Evolutionary conservation across 2,888 invertebrate species (phyloP).

Genomic region (Acutogordius australiensis): DNA sequence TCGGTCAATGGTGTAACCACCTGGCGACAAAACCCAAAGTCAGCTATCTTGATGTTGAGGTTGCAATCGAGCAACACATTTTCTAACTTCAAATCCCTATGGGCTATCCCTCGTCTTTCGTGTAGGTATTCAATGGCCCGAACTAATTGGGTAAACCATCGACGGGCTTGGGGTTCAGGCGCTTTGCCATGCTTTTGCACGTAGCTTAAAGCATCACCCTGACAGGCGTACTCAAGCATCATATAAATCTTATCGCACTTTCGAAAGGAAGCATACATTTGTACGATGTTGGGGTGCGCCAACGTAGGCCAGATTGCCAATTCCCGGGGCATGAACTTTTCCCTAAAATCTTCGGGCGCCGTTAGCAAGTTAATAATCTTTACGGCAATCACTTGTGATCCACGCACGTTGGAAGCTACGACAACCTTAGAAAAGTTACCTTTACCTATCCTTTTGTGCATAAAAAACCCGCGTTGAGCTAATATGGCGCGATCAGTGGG

Average conservation of each 20-base stretch:
- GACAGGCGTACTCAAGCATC: constrained; percentile 24
- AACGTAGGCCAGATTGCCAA: constrained; percentile 42
- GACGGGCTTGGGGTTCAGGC: constrained; percentile 20
- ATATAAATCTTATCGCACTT: constrained; percentile 20
- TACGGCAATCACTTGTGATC: constrained; percentile 27
- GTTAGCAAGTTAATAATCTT: constrained; percentile 47
- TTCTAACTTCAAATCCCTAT: constrained; percentile 28
- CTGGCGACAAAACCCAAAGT: constrained; percentile 26
- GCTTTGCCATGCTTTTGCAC: constrained; percentile 25
- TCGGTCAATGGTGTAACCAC: constrained; percentile 11
- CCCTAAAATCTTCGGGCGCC: constrained; percentile 44
- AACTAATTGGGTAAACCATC: constrained; percentile 23
- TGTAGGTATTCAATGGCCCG: constrained; percentile 25
- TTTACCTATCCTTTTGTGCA: constrained; percentile 21
- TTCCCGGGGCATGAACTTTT: constrained; percentile 51
- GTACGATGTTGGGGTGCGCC: constrained; percentile 46
- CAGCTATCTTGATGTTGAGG: constrained; percentile 25
- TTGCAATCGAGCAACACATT: constrained; percentile 26
- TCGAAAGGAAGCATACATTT: constrained; percentile 30
- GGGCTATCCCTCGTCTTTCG: constrained; percentile 23
- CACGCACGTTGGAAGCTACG: constrained; percentile 11
- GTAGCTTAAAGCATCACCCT: constrained; percentile 25
- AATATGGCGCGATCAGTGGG: constrained; percentile 22
- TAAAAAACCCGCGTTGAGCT: constrained; percentile 21
- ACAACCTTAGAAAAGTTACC: constrained; percentile 22